Conservation (phyloP, 2,113 vertebrate genomes). For the Pontoporia blainvillei region DNA sequence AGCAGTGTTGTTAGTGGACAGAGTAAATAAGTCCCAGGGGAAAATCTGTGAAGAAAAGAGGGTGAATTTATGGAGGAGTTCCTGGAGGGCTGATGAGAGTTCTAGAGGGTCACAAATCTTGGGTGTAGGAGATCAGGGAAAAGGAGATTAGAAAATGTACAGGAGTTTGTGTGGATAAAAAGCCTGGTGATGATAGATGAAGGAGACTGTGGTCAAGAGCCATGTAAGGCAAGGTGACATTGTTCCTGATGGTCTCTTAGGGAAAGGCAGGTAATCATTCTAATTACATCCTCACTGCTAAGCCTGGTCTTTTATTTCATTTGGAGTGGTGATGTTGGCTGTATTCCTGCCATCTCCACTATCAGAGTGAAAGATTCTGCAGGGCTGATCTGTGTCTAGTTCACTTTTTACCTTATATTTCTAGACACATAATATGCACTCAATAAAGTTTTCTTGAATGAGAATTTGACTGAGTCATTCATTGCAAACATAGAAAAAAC, state of each 20-base stretch:
- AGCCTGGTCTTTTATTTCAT: not conserved
- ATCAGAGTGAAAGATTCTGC: not conserved
- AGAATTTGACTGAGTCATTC: not conserved
- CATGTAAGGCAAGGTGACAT: not conserved
- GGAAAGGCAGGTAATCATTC: not conserved
- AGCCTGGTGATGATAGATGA: not conserved
- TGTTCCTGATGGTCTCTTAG: not conserved
- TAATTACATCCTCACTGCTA: not conserved
- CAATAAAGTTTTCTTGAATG: not conserved
- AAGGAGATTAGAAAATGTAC: not conserved
- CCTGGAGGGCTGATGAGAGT: not conserved
- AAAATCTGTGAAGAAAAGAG: not conserved
- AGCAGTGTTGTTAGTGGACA: not conserved
- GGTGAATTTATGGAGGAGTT: not conserved
- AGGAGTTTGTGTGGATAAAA: not conserved
- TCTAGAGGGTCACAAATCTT: not conserved
- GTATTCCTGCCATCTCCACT: not conserved
- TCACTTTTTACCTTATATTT: not conserved
- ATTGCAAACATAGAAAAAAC: not conserved
- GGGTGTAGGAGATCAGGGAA: not conserved
- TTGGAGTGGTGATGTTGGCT: not conserved
- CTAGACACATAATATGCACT: not conserved
- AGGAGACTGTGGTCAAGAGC: not conserved
- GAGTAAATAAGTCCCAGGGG: not conserved
- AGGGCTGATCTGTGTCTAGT: not conserved